phyloP scores from a whole-genome alignment of 2,888 invertebrate genomes.

The Ernsta delagoae region DNA sequence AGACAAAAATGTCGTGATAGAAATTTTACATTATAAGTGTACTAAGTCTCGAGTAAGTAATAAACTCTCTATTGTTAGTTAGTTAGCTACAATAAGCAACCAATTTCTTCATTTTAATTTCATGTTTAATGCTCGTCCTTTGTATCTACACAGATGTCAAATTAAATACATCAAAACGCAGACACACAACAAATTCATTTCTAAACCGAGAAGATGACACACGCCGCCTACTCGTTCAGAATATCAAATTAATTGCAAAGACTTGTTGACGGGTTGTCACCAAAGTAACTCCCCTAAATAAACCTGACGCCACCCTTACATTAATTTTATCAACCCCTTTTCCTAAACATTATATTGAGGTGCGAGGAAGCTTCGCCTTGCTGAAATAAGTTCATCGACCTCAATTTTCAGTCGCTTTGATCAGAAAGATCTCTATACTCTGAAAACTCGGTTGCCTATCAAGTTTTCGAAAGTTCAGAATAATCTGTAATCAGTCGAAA shows the following conservation, averaged over 20 bases:
- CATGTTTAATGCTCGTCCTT: too few species aligned
- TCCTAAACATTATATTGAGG: slow-evolving; percentile 27
- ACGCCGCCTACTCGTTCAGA: slow-evolving; percentile 8
- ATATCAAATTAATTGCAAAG: slow-evolving; percentile 27
- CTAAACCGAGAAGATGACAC: slow-evolving; percentile 1
- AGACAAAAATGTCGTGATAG: too few species aligned
- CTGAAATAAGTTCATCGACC: slow-evolving; percentile 24
- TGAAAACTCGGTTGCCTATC: too few species aligned
- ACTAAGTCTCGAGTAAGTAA: too few species aligned
- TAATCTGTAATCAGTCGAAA: too few species aligned
- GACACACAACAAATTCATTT: slow-evolving; percentile 7
- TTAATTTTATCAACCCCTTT: slow-evolving; percentile 37
- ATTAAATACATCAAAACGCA: slow-evolving; percentile 1
- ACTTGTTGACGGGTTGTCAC: slow-evolving; percentile 29
- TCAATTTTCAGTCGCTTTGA: background rate
- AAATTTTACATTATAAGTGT: too few species aligned
- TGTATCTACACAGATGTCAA: background rate
- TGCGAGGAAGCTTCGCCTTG: slow-evolving; percentile 13
- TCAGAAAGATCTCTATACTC: too few species aligned
- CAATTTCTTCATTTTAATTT: too few species aligned
- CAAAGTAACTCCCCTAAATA: slow-evolving; percentile 30
- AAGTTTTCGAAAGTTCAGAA: too few species aligned
- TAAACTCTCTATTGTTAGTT: too few species aligned
- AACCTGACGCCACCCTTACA: slow-evolving; percentile 27
- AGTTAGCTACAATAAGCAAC: too few species aligned